Base-by-base conservation (phyloP, 1,140 invertebrate species). In the Cotesia typhae region DNA sequence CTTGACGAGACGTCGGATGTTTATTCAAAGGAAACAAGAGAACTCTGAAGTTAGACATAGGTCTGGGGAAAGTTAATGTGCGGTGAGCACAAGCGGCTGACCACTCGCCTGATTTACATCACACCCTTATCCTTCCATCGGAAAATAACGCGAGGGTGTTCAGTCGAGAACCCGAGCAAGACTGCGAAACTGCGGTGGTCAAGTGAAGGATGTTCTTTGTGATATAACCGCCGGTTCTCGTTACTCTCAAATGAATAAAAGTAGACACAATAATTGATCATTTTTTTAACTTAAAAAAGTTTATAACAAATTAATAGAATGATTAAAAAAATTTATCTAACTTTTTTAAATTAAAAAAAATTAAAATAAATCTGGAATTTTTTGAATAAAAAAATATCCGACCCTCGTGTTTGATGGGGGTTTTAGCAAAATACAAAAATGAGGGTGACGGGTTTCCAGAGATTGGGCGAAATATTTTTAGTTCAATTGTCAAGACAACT, bases 401-500 rank as follows among this genome's bases (percentile, higher is more conserved):
- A 51, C 63, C 41, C 37, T 65, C 20, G 41, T 6, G 41, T 41
- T 7, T 7, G 10, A 41, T 41, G 10, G 4, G 6, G 9, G 2
- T 57, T 20, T 20, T 17, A 14, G 10, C 7, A 28, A 9, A 28
- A 61, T 28, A 10, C 17, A 12, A 28, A 28, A 28, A 6, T 5
- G 28, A 61, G 14, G 14, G 28, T 61, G 53, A 57, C 17, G 9
- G 57, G 28, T 10, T 60, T 20, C 60, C 28, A 63, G 14, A n/a
- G 63, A 20, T 10, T 37, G 38, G 41, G 63, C 78, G 80, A 82
- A 83, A 83, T 81, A 81, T 80, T 79, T 80, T 72, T 77, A 74
- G 77, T 67, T 52, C 65, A 9, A 51, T 20, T 55, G 9, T 55
- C 12, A 2, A 14, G n/a, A 12, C 4, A 14, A 63, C n/a, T 14